These are phyloP conservation scores for Diprion similis DNA, from an alignment of 1,140 invertebrate genomes.

Conservation along the genomic window DNA sequence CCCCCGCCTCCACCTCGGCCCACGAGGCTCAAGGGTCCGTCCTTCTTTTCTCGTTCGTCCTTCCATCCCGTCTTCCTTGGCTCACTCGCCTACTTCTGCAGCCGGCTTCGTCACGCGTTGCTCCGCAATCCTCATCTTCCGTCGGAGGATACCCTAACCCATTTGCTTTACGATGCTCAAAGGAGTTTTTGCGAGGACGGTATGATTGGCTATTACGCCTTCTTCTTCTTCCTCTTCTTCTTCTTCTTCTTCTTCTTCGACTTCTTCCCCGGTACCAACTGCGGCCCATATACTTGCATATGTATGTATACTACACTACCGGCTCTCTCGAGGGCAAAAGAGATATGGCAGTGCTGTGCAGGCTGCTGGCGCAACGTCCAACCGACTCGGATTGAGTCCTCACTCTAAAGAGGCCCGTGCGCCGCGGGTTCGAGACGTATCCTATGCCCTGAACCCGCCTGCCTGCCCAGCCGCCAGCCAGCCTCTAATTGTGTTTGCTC, in stretches of 20 bases:
- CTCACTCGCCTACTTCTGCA: neutral
- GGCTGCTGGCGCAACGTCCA: neutral
- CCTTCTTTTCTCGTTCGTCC: slow-evolving; percentile 8
- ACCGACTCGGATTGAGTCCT: slow-evolving; percentile 4
- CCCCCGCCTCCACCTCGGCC: slow-evolving; percentile 34
- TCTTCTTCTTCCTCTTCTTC: slow-evolving; percentile 32
- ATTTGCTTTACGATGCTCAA: slow-evolving; percentile 51
- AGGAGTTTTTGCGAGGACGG: slow-evolving; percentile 52
- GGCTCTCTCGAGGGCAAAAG: neutral
- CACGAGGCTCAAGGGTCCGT: neutral
- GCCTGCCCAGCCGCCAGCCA: slow-evolving; percentile 16
- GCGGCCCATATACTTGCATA: neutral
- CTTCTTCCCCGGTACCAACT: slow-evolving; percentile 14
- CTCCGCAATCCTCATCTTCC: slow-evolving; percentile 31
- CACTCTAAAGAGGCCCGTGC: slow-evolving; percentile 4
- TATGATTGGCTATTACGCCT: slow-evolving; percentile 60
- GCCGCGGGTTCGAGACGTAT: slow-evolving; percentile 1
- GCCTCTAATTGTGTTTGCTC: slow-evolving; percentile 54
- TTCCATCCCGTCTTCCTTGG: slow-evolving; percentile 19
- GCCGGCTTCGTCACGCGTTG: neutral
- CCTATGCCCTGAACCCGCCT: neutral
- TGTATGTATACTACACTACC: neutral
- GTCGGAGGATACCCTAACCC: slow-evolving; percentile 26
- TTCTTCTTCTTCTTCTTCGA: slow-evolving; percentile 10
- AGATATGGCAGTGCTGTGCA: neutral